Evolutionary conservation across 2,888 invertebrate species (phyloP), one percentile per base, ranked within the genome.

Genomic region (Oeneis ivallda): DNA sequence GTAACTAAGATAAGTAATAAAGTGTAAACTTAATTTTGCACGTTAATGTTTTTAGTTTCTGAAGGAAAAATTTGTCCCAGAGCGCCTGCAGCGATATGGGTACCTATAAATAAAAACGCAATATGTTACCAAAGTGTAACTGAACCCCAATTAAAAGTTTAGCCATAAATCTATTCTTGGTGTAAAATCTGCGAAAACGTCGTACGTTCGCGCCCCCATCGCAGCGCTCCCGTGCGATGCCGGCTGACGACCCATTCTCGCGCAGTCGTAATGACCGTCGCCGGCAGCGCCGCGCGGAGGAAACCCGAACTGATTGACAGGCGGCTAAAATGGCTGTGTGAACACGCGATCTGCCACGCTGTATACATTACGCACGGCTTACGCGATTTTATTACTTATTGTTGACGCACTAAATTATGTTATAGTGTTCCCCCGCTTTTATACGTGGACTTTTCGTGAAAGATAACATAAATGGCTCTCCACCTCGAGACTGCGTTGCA

Each of bases 401-500:
- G 78, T 80, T 78, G 82, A 81, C 76, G 72, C 71, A 77, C 75
- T 77, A 80, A 84, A 85, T 75, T 87, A 87, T 89, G 86, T 84
- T 82, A 79, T 88, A 89, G 87, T 87, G 87, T 78, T 81, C 82
- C 72, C 73, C 76, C 78, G 78, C 77, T 79, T 74, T 76, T 72
- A 73, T 74, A 70, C 77, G 77, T 75, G 75, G 73, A 74, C 78
- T 70, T 76, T 77, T 76, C 78, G 78, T 79, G 76, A 69, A 62
- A 75, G 67, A 74, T 69, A 37, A 74, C 76, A 70, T 70, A 72
- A 78, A 90, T 92, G 92, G 91, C 92, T 78, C 86, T 92, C 65
- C 92, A 92, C 73, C 83, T 92, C 80, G 92, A 91, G 84, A 92
- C 92, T 68, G 85, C 90, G 82, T 82, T 90, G 89, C 92, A 92